Evolutionary conservation across 92 coral and sea anemone species (phyloP), one percentile per base, ranked within the genome.

Genomic region (Porites cylindrica): DNA sequence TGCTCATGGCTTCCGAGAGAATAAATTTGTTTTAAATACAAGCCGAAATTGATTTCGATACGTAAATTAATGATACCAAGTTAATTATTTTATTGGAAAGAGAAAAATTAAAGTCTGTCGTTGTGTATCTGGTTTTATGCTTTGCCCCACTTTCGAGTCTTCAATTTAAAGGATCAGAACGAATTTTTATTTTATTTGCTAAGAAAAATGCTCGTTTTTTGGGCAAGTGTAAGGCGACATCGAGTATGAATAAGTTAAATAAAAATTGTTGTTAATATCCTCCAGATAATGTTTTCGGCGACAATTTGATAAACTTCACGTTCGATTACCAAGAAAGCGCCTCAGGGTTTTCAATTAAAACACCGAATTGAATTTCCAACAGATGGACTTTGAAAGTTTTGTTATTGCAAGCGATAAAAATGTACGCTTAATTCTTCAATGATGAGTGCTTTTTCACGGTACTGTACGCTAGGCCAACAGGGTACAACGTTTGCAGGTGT

Each of bases 1-100:
- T 18, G 50, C 53, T 80, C 32, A 53, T 26, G 64, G 63, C 38
- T 81, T 81, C 85, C 85, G 85, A 24, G 66, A 68, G 13, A 6
- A 29, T 8, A 29, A 24, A 67, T 23, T 29, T 70, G 66, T 53
- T 51, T 67, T 68, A 53, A 23, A 29, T n/a, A 5, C 23, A 51
- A 38, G 8, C 76, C 18, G 51, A 81, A 72, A 81, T 81, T 81
- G 53, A 16, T 81, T 67, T 81, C 64, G 76, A 51, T 81, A 16
- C 66, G 76, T 81, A 29, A 68, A 21, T 67, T 67, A 67, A 21
- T 67, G 50, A 47, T 24, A 12, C 11, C 26, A 20, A 67, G 4
- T 8, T 8, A 8, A 8, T 12, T 11, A 0, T 10, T 67, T 23
- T 8, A 67, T 67, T 38, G 23, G 13, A 66, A 66, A 20, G 38